phyloP scores from a whole-genome alignment of 1,140 invertebrate genomes.

The Caenorhabditis tropicalis region DNA sequence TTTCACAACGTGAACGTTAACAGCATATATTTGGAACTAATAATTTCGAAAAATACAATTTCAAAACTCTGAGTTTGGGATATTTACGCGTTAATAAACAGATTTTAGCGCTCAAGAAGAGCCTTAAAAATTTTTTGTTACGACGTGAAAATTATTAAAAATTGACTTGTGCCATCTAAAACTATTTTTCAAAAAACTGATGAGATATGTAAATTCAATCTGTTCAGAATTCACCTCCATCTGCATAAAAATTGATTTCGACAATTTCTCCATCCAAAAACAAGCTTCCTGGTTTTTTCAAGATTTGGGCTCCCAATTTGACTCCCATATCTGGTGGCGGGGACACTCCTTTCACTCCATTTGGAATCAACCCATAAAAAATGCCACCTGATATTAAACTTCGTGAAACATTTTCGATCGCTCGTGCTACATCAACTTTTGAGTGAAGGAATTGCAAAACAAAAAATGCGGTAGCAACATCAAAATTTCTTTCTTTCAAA shows the following conservation, averaged over 20 bases:
- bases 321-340: not conserved
- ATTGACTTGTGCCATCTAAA: no score
- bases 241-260: slow-evolving; percentile 12
- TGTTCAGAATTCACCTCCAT: not conserved
- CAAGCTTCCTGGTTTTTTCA: not conserved
- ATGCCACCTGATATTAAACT: not conserved
- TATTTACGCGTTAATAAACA: no score
- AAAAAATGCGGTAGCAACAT: slow-evolving; percentile 39
- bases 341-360: not conserved
- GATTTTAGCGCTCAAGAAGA: no score
- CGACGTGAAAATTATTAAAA: no score
- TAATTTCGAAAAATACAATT: no score
- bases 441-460: slow-evolving; percentile 21
- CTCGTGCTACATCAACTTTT: not conserved
- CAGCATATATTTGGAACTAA: no score
- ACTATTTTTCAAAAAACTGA: no score
- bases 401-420: not conserved
- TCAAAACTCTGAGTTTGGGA: no score
- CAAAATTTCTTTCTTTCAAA: not conserved
- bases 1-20: no score
- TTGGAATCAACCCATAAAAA: not conserved
- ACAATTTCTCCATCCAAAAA: slow-evolving; percentile 5
- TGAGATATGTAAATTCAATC: not conserved
- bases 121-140: no score
- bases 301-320: slow-evolving; percentile 1